Percentiles rank a stretch among this genome's conserved stretches.
Conservation (phyloP, 2,888 invertebrate species). For the Pediacus dermestoides region DNA sequence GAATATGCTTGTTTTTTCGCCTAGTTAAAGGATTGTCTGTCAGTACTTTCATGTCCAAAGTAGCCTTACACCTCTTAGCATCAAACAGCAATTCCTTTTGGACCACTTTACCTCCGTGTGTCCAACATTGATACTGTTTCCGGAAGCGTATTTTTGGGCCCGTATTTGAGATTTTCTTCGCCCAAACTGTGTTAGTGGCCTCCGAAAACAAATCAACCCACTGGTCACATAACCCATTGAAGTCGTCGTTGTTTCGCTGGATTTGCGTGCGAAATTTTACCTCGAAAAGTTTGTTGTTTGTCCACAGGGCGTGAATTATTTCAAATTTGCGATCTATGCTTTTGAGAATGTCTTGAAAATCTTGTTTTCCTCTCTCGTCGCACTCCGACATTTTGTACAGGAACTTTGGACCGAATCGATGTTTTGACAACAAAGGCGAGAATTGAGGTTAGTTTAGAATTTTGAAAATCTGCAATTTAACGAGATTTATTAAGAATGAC, state of each 20-base stretch:
- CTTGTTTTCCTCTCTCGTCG: slow-evolving; percentile 39
- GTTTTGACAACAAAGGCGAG: too few species aligned
- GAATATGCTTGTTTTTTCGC: slow-evolving; percentile 45
- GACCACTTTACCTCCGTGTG: slow-evolving; percentile 42
- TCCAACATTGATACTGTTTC: slow-evolving; percentile 50
- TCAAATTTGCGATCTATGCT: slow-evolving; percentile 44
- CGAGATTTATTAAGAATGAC: too few species aligned
- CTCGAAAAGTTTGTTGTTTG: slow-evolving; percentile 42
- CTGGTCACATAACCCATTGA: slow-evolving; percentile 46
- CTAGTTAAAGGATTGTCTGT: slow-evolving; percentile 45
- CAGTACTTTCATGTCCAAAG: slow-evolving; percentile 48
- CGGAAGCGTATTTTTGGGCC: slow-evolving; percentile 49
- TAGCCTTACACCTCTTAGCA: slow-evolving; percentile 45
- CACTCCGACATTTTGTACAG: slow-evolving; percentile 31
- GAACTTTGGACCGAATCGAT: slow-evolving; percentile 4
- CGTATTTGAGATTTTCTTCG: slow-evolving; percentile 49
- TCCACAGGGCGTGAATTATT: slow-evolving; percentile 45
- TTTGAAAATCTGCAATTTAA: too few species aligned
- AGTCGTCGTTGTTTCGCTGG: slow-evolving; percentile 43
- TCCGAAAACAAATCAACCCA: slow-evolving; percentile 49
- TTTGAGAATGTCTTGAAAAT: slow-evolving; percentile 43
- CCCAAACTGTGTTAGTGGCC: slow-evolving; percentile 47
- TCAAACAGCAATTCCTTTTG: slow-evolving; percentile 48
- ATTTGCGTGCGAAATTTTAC: slow-evolving; percentile 47
- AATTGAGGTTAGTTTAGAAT: too few species aligned